Evolutionary conservation across 2,113 vertebrate genomes (phyloP).

Genomic region (Oreochromis tanganicae): DNA sequence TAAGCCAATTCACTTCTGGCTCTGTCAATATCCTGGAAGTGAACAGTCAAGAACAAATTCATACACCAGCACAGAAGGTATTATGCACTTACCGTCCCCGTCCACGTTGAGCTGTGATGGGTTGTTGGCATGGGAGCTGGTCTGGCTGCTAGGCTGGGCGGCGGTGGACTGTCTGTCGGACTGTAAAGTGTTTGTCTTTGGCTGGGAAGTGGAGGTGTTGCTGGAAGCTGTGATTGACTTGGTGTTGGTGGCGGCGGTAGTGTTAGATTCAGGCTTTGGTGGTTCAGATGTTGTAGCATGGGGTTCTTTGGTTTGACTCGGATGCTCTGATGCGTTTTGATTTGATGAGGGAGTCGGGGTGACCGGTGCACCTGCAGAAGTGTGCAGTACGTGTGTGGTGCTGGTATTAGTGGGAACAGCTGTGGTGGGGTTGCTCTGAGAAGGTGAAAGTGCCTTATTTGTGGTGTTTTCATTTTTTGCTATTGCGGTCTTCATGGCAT

Average conservation of each 20-base stretch:
- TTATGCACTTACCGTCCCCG: constrained; percentile 58
- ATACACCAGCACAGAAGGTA: background rate
- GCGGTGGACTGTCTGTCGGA: background rate
- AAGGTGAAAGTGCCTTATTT: background rate
- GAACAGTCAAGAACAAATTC: background rate
- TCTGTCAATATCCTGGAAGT: constrained; percentile 23
- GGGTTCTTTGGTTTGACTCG: background rate
- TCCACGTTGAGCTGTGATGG: constrained; percentile 64
- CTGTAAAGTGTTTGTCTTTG: constrained; percentile 13
- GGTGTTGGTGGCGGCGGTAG: background rate
- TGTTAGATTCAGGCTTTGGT: background rate
- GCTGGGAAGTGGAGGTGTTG: background rate
- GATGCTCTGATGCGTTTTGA: background rate
- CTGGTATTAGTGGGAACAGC: background rate
- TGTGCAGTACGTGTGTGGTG: background rate
- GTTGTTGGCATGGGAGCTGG: constrained; percentile 25
- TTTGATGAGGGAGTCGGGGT: background rate
- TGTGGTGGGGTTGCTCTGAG: background rate
- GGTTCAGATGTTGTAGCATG: background rate
- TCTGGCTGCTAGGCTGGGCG: constrained; percentile 14
- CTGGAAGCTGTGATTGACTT: background rate
- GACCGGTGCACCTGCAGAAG: background rate
- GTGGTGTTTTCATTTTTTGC: background rate
- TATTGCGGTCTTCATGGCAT: background rate
- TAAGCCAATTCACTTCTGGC: constrained; percentile 1